Evolutionary conservation across 1,140 invertebrate genomes (phyloP).

Genomic region (Sarcophaga peregrina): DNA sequence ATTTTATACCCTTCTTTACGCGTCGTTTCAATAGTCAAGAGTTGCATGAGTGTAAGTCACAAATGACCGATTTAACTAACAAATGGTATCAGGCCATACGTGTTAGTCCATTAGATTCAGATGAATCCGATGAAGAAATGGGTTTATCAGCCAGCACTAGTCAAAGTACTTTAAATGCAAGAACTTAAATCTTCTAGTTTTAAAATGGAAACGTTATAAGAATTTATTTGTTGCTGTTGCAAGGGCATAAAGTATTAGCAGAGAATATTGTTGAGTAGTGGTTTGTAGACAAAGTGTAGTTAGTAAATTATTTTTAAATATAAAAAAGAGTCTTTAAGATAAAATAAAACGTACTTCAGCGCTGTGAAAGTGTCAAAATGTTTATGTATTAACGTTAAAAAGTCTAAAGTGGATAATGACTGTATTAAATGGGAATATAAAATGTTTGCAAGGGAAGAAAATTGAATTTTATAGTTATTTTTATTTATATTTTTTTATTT

Average conservation of each 20-base stretch:
- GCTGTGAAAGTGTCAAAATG: conserved; percentile 8
- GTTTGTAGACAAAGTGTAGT: neutral
- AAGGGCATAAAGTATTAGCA: too few relatives aligned
- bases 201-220: neutral
- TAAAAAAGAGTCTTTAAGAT: neutral
- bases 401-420: too few relatives aligned
- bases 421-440: too few relatives aligned
- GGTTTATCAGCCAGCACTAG: conserved; percentile 59
- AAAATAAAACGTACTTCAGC: neutral
- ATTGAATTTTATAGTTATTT: too few relatives aligned
- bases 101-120: conserved; percentile 79
- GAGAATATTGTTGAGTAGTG: too few relatives aligned
- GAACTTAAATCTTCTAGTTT: conserved; percentile 49
- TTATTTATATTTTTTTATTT: too few relatives aligned
- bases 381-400: too few relatives aligned
- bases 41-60: conserved; percentile 92
- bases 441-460: too few relatives aligned
- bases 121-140: conserved; percentile 68
- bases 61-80: conserved; percentile 95
- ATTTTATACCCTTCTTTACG: conserved; percentile 95
- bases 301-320: neutral
- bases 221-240: too few relatives aligned
- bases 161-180: conserved; percentile 55
- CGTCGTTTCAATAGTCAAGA: conserved; percentile 94
- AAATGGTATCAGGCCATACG: conserved; percentile 96